A percentile compares a stretch with the other conserved stretches of the same genome.
Evolutionary conservation across 2,797 vertebrate genomes (phyloP).

Genomic region (Apogon talboti): DNA sequence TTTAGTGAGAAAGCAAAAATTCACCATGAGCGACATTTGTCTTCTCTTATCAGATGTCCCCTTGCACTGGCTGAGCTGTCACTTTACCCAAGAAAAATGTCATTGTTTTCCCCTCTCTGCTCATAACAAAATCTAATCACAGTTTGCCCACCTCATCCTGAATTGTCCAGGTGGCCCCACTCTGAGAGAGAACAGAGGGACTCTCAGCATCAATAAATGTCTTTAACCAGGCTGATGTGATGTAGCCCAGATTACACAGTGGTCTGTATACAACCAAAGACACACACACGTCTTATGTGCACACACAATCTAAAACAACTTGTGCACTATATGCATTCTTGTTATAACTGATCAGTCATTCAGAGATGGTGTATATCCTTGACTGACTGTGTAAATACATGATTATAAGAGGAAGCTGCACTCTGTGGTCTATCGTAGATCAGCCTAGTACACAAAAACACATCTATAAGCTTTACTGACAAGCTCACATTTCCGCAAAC

Average conservation of each 20-base stretch:
- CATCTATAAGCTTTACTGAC: slow-evolving; percentile 49
- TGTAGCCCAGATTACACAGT: slow-evolving; percentile 61
- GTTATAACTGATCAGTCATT: slow-evolving; percentile 47
- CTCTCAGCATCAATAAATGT: slow-evolving; percentile 68
- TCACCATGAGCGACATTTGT: slow-evolving; percentile 51
- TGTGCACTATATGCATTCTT: slow-evolving; percentile 33
- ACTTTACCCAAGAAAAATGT: slow-evolving; percentile 68
- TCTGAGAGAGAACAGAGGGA: slow-evolving; percentile 46
- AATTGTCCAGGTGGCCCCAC: slow-evolving; percentile 71
- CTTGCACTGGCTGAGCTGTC: slow-evolving; percentile 58
- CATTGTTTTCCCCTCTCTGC: slow-evolving; percentile 55
- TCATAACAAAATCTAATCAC: slow-evolving; percentile 76
- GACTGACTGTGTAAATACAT: slow-evolving; percentile 53
- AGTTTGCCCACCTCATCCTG: slow-evolving; percentile 51
- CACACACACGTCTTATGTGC: slow-evolving; percentile 8
- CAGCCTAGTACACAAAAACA: slow-evolving; percentile 48
- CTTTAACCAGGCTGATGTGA: slow-evolving; percentile 68
- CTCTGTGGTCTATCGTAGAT: slow-evolving; percentile 60
- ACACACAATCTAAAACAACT: too few species aligned
- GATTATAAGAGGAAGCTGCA: slow-evolving; percentile 47
- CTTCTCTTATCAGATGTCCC: slow-evolving; percentile 67
- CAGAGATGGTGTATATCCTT: slow-evolving; percentile 51
- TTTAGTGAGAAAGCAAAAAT: slow-evolving; percentile 48
- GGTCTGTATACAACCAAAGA: slow-evolving; percentile 27
- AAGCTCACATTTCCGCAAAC: slow-evolving; percentile 51